Percentiles rank a stretch among this genome's conserved stretches.
Conservation (phyloP, 2,797 vertebrate species). For the Molothrus ater region DNA sequence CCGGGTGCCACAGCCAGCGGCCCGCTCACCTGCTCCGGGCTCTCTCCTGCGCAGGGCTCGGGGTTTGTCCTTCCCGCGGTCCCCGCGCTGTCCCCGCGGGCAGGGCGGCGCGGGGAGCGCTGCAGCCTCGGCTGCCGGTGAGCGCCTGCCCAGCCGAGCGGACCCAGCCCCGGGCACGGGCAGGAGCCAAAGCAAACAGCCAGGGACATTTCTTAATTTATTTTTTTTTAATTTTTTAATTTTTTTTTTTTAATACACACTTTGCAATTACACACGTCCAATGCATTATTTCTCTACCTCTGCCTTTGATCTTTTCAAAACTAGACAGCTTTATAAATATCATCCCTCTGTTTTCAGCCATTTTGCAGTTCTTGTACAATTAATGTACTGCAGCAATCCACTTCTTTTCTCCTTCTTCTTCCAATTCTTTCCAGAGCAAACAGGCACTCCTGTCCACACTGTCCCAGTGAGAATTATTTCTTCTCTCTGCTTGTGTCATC, state of each 20-base stretch:
- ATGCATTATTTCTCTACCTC: neutral
- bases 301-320: conserved; percentile 24
- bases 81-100: accelerated
- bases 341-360: conserved; percentile 36
- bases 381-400: neutral
- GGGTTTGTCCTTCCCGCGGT: neutral
- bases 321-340: neutral
- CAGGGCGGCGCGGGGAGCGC: neutral
- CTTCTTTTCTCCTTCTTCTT: neutral
- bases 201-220: neutral
- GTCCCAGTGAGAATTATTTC: neutral
- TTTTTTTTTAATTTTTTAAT: neutral
- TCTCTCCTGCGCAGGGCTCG: accelerated
- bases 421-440: neutral
- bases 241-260: neutral
- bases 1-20: neutral
- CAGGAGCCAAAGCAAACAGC: neutral
- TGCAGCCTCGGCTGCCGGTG: neutral
- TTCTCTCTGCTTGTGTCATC: neutral
- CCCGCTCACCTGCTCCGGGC: neutral
- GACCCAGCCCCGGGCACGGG: neutral
- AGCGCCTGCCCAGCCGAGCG: neutral
- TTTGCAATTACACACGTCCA: neutral
- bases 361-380: conserved; percentile 37
- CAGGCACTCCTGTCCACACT: neutral